Evolutionary conservation across 37 sponge, comb jelly and placozoan species (phyloP), one percentile per base, ranked within the genome.

Genomic region (Ianthella basta): DNA sequence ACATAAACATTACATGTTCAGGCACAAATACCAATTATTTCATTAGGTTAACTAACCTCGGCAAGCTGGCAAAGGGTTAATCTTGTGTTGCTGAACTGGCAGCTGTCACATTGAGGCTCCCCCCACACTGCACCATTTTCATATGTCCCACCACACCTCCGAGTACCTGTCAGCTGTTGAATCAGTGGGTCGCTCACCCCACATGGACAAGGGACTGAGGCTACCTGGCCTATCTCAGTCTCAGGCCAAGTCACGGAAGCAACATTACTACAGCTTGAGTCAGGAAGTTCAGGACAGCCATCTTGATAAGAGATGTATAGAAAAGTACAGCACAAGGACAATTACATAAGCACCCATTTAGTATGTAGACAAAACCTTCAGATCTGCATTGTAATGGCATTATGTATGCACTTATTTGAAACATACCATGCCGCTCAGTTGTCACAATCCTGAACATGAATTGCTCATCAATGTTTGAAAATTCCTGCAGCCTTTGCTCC

Each of bases 81-180:
- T 4, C 80, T 78, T 4, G 56, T 34, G 25, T 54, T 54, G 37
- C 41, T 59, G 44, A 90, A 86, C 23, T 90, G 34, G 60, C 90
- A 90, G 13, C 50, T 23, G 29, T 56, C 34, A 5, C 19, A 29
- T 6, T 65, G 24, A 36, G 86, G 73, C 1, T 60, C 34, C 27
- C 24, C 19, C 90, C 90, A 90, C 57, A 41, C 20, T 44, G 56
- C 86, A 55, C 86, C 83, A 77, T 27, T 23, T 3, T 24, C 30
- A 59, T 84, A 90, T 35, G 82, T 38, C 27, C 90, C 90, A 19
- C 63, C 82, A 82, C 90, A 90, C 54, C 4, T 29, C 24, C 90
- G 59, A 14, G 82, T 75, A 21, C 86, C 90, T 33, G 13, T n/a
- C 50, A 27, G 32, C 21, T n/a, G 12, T 5, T 27, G 24, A 12